These are phyloP conservation scores for Origma solitaria DNA, from an alignment of 2,113 vertebrate genomes.

Conservation along the genomic window DNA sequence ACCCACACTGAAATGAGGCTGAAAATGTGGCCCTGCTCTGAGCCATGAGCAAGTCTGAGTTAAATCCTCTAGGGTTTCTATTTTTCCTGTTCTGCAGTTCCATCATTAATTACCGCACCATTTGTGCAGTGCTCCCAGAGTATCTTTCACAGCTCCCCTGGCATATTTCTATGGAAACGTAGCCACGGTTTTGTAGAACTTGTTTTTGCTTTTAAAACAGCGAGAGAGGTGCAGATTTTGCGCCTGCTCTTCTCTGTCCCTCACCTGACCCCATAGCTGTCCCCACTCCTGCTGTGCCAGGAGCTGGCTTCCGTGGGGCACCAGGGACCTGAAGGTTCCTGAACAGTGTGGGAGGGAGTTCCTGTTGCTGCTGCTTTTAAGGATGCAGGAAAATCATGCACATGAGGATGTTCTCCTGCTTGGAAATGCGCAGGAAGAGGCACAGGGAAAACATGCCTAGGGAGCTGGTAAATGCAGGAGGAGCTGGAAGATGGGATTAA, in stretches of 20 bases:
- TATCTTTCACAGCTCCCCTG: not conserved
- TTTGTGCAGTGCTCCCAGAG: not conserved
- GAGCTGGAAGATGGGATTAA: not conserved
- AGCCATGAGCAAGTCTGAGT: not conserved
- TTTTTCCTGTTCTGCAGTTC: not conserved
- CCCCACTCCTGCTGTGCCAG: not conserved
- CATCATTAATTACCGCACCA: not conserved
- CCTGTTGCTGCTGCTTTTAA: not conserved
- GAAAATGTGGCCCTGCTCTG: not conserved
- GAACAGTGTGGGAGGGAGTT: not conserved
- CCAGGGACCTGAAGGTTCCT: not conserved
- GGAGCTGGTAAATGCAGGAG: not conserved
- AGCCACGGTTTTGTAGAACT: not conserved
- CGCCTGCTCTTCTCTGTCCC: not conserved
- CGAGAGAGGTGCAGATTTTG: not conserved
- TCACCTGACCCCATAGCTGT: not conserved
- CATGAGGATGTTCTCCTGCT: not conserved
- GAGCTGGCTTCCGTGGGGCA: not conserved
- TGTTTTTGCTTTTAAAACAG: not conserved
- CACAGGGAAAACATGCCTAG: accelerated
- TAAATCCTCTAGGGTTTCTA: not conserved
- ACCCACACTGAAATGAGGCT: not conserved
- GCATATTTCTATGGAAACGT: constrained; percentile 25
- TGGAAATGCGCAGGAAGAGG: not conserved
- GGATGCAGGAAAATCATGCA: not conserved